Percentiles rank a stretch among this genome's conserved stretches.
These are phyloP conservation scores for Zootoca vivipara DNA, from an alignment of 2,113 vertebrate genomes.

Conservation along the genomic window DNA sequence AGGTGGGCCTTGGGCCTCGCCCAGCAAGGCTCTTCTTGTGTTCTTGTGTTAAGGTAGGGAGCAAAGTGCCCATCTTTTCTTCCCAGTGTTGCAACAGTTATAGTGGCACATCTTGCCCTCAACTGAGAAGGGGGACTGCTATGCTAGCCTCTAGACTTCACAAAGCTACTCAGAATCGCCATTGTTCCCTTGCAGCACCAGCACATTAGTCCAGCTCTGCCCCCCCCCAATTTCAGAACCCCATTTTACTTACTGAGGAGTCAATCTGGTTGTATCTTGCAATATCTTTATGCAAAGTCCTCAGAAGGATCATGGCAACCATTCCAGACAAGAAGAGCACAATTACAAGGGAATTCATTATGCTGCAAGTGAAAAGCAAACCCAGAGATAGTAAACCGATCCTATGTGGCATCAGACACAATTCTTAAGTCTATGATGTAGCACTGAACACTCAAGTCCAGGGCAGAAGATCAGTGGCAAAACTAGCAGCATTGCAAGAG, in stretches of 20 bases:
- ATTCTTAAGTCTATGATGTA: neutral
- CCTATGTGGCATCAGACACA: neutral
- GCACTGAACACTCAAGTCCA: neutral
- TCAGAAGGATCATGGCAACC: constrained; percentile 90
- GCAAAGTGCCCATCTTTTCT: neutral
- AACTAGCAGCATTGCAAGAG: neutral
- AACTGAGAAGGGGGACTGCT: neutral
- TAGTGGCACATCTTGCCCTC: neutral
- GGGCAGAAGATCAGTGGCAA: neutral
- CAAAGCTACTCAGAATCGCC: neutral
- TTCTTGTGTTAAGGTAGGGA: neutral
- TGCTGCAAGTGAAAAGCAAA: constrained; percentile 73
- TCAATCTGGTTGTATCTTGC: constrained; percentile 90
- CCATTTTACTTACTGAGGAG: constrained; percentile 71
- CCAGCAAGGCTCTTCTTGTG: too few relatives aligned
- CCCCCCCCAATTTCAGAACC: neutral
- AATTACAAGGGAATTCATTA: constrained; percentile 92
- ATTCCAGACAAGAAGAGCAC: constrained; percentile 91
- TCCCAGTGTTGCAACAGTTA: neutral
- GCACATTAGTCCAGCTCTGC: neutral
- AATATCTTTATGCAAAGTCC: constrained; percentile 89
- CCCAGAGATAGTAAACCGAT: constrained; percentile 22
- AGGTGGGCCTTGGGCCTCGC: too few relatives aligned
- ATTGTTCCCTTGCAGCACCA: too few relatives aligned
- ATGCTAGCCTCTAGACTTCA: neutral